Evolutionary conservation across 2,113 vertebrate genomes (phyloP), one percentile per base, ranked within the genome.

Genomic region (Odobenus rosmarus): DNA sequence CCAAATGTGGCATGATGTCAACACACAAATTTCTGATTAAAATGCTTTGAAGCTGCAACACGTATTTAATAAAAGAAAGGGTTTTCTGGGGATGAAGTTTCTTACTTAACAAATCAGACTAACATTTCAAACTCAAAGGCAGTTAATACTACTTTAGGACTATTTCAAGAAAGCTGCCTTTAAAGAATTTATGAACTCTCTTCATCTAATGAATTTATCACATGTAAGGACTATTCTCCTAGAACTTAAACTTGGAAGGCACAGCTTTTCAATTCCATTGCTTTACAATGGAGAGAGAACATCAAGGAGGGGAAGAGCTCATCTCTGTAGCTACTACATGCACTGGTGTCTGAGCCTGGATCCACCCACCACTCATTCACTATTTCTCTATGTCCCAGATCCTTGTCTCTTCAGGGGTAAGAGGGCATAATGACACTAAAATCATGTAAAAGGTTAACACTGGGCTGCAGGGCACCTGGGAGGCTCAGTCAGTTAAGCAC

Each of bases 41-140:
- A 42, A 42, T 77, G 13, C 28, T 92, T 51, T 69, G 61, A 83
- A 61, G 51, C 71, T 51, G 94, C 39, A 83, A 79, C 24, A 18
- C 2, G 11, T 71, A 72, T 67, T 84, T 64, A 74, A 82, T 39
- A 86, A 89, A 67, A 31, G 23, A 87, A 72, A 62, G 55, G 0
- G 31, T 57, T 57, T 53, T 90, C 84, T 86, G 39, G 3, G 12
- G 36, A 76, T 64, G 26, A 87, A 36, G 16, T 62, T 82, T 88
- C 87, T 55, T 62, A 89, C 69, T n/a, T 61, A 87, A 83, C 31
- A 93, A 76, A 79, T 85, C 71, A 93, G 42, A 90, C 49, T 67
- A 81, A 90, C 33, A 76, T 83, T 95, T 93, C 85, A 80, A 90
- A 85, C 36, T 93, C 49, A 90, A 88, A 89, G 55, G 51, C 9